phyloP scores from a whole-genome alignment of 2,888 invertebrate genomes.

The Germaria angustata region DNA sequence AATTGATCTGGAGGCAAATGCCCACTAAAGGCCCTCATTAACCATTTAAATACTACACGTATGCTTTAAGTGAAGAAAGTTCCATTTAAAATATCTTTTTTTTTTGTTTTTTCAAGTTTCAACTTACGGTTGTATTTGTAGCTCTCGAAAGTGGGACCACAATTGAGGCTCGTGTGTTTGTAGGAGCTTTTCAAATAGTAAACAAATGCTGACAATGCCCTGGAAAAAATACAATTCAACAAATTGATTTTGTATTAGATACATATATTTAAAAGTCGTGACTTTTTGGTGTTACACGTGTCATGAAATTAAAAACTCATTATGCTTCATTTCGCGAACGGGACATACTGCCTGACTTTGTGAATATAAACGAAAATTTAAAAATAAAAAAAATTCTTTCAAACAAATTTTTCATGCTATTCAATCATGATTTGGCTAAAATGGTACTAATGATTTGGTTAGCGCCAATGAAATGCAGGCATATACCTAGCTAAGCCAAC shows the following conservation, averaged over 20 bases:
- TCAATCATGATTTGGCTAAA: no score
- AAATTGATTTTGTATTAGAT: neutral
- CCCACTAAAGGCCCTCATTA: constrained; percentile 97
- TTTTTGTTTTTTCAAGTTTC: neutral
- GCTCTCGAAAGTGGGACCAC: constrained; percentile 94
- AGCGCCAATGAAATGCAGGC: no score
- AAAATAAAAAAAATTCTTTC: no score
- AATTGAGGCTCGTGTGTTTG: constrained; percentile 94
- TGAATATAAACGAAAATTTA: no score
- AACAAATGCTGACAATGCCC: constrained; percentile 93
- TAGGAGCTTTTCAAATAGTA: constrained; percentile 92
- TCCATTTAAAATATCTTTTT: neutral
- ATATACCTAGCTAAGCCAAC: no score
- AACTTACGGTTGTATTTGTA: constrained; percentile 94
- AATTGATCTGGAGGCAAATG: constrained; percentile 95
- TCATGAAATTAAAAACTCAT: no score
- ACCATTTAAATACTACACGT: constrained; percentile 96
- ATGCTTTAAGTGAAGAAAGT: constrained; percentile 82
- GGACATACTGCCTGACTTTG: no score
- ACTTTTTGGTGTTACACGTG: no score
- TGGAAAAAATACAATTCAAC: constrained; percentile 61
- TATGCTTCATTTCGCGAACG: no score
- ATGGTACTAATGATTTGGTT: no score
- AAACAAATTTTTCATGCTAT: no score
- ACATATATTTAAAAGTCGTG: no score